Base-by-base conservation (phyloP, 2,113 vertebrate genomes). In the Trichomycterus rosablanca region DNA sequence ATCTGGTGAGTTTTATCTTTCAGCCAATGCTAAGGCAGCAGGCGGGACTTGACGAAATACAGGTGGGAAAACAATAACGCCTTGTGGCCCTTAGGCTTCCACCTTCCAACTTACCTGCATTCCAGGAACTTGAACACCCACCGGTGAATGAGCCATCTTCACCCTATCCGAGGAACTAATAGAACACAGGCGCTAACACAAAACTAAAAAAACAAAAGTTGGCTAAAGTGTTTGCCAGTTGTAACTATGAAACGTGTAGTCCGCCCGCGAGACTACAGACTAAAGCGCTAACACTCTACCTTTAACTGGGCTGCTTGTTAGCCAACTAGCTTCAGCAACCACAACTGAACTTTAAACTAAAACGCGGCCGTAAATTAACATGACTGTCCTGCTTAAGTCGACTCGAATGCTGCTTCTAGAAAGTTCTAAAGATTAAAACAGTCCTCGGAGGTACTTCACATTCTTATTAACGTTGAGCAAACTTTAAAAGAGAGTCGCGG, bases 101-200 rank as follows among this genome's bases (percentile, higher is more conserved):
- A 19, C n/a, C n/a, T n/a, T n/a, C n/a, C n/a, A 54, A 51, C 89
- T 88, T 81, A 91, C 89, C 90, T 92, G 90, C 90, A 92, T 92
- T 77, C 89, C 89, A 50, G 89, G 90, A 78, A 91, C 90, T 84
- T 89, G 87, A 66, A 92, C 87, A 10, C 84, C 82, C 57, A 89
- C 88, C 52, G 90, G 88, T 59, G 89, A 90, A 70, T 89, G 88
- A 77, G 90, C 89, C 89, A 90, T 91, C 24, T 71, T 60, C 32
- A 53, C 45, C 53, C 4, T 12, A 44, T 48, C 45, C 71, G 35
- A 42, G 35, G n/a, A 8, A 12, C 24, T 6, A 67, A 34, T 30
- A 23, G 40, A 16, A 11, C 37, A 6, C 22, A 4, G 3, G 7
- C 26, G 26, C n/a, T n/a, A n/a, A n/a, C n/a, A n/a, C n/a, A 30